Evolutionary conservation across 2,888 invertebrate genomes (phyloP).

Genomic region (Diploptera punctata): DNA sequence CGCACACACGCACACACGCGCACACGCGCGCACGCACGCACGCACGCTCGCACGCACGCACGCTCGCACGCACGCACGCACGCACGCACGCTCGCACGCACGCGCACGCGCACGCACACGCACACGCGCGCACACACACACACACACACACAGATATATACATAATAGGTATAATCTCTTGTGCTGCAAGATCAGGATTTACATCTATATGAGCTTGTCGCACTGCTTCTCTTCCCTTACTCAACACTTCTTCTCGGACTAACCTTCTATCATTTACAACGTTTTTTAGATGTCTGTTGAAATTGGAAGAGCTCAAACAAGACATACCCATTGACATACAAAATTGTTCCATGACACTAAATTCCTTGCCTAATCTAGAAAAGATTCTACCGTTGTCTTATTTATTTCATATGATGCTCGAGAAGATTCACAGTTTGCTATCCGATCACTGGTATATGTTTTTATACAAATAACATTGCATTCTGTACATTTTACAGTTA

Average conservation of each 20-base stretch:
- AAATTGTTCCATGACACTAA: not conserved
- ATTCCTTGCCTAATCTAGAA: not conserved
- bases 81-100: too few relatives aligned
- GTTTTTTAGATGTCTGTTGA: not conserved
- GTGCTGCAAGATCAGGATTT: not conserved
- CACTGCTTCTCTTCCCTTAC: not conserved
- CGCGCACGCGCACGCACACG: too few relatives aligned
- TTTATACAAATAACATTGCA: not conserved
- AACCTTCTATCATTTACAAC: not conserved
- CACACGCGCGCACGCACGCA: too few relatives aligned
- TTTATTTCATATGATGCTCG: not conserved
- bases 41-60: too few relatives aligned
- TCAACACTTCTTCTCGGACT: not conserved
- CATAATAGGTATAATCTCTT: not conserved
- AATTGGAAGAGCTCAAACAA: not conserved
- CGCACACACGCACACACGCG: too few relatives aligned
- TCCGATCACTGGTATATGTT: not conserved
- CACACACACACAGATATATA: too few relatives aligned
- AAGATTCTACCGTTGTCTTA: not conserved
- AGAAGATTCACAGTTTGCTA: not conserved
- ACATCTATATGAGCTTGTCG: not conserved
- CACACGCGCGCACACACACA: too few relatives aligned
- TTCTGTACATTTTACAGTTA: not conserved
- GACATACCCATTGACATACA: not conserved
- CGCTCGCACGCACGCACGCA: too few relatives aligned